Evolutionary conservation across 2,888 invertebrate species (phyloP).

Genomic region (Siphlonurus alternatus): DNA sequence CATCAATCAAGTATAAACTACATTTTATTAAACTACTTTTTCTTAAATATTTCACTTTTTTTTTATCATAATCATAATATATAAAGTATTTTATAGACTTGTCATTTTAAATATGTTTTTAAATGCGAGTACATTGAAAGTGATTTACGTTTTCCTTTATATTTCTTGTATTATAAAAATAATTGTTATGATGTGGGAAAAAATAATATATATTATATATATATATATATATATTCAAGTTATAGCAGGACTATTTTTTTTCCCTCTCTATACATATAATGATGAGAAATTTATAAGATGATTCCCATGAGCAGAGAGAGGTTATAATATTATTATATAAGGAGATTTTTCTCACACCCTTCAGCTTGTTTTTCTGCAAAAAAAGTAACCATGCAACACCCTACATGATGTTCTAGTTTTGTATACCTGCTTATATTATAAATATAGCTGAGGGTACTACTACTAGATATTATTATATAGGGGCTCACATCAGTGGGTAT

Average conservation of each 20-base stretch:
- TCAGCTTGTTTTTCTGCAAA: not conserved
- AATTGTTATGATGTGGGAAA: not conserved
- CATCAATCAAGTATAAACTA: not conserved
- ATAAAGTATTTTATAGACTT: not conserved
- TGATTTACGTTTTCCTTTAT: not conserved
- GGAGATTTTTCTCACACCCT: not conserved
- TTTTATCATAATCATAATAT: too few species aligned
- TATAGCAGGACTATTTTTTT: not conserved
- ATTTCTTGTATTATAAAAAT: not conserved
- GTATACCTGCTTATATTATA: too few species aligned
- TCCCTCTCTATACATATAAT: not conserved
- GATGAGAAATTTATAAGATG: too few species aligned
- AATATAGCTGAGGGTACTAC: not conserved
- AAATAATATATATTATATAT: not conserved
- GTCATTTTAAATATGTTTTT: not conserved
- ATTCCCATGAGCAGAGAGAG: too few species aligned
- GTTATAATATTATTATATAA: not conserved
- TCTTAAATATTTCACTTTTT: too few species aligned
- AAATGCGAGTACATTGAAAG: not conserved
- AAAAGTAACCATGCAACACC: not conserved
- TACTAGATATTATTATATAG: not conserved
- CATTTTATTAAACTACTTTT: not conserved
- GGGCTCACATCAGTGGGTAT: not conserved
- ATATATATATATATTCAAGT: not conserved
- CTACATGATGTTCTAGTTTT: not conserved